Base-by-base conservation (phyloP, 2,797 vertebrate genomes). In the Staurois parvus region DNA sequence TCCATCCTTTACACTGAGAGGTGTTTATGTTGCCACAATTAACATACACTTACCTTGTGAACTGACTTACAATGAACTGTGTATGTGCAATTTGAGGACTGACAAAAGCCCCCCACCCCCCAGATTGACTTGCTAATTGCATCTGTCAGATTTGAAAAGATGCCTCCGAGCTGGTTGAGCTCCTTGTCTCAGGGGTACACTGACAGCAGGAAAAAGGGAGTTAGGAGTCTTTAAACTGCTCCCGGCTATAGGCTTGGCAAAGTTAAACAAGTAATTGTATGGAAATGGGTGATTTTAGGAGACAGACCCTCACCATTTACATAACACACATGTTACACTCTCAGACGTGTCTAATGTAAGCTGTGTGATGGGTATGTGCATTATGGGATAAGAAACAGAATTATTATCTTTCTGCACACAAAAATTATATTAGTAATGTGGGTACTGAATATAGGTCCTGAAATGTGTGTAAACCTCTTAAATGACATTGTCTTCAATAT, bases 91-190 rank as follows among this genome's bases (percentile, higher is more conserved):
- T 83, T 64, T 66, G 52, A 77, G 19, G 74, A n/a, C 52, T 86
- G 74, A 78, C 79, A 82, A 70, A 80, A 70, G 52, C 72, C 45
- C 69, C 12, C 30, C 59, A 64, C 19, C 77, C 62, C 82, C 40
- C 56, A 82, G 85, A 86, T 82, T 82, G 85, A 86, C 74, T 86
- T 82, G 85, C 85, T 82, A 86, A 86, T 86, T 86, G 79, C 74
- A 86, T 86, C 79, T 86, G 85, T 86, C 85, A 86, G 74, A 73
- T 82, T 86, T 86, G 79, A 82, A 86, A 74, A 82, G 74, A 82
- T 86, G 85, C 85, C 85, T 86, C 34, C 66, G 85, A 86, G 85
- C 85, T 77, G 52, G 85, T 86, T 82, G 70, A 45, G 73, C 79
- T 83, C 32, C 28, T 30, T 10, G 79, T 86, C 85, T 86, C 85